phyloP scores from a whole-genome alignment of 2,797 vertebrate genomes.

The Gambelia wislizenii region DNA sequence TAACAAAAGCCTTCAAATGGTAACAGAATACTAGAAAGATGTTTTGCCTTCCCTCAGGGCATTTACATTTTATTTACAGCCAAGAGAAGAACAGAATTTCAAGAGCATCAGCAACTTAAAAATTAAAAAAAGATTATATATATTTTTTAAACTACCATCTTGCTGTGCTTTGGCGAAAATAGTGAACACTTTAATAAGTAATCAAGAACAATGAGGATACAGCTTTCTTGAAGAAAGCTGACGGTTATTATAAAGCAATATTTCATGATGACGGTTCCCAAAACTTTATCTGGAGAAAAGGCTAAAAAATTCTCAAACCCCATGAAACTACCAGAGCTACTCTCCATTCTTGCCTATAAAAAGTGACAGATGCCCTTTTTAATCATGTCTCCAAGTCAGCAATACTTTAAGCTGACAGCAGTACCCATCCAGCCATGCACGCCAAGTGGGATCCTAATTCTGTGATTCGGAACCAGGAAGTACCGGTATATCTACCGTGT shows the following conservation, averaged over 20 bases:
- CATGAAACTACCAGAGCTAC: not conserved
- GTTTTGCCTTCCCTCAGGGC: not conserved
- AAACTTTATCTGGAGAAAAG: not conserved
- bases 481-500: not conserved
- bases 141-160: not conserved
- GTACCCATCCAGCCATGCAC: not conserved
- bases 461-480: not conserved
- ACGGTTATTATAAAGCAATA: not conserved
- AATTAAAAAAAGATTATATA: too few relatives aligned
- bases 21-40: not conserved
- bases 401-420: not conserved
- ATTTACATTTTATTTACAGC: not conserved
- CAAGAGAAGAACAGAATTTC: not conserved
- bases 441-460: not conserved
- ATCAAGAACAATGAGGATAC: not conserved
- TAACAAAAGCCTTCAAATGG: not conserved
- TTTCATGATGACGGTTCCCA: not conserved
- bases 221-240: not conserved
- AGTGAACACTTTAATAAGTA: not conserved
- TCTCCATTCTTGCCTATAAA: not conserved
- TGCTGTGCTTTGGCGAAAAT: not conserved
- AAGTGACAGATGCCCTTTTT: not conserved
- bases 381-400: conserved; percentile 1
- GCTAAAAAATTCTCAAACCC: not conserved
- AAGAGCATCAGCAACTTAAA: not conserved